Conservation (phyloP, 2,888 invertebrate species). For the Drosophila neonasuta region DNA sequence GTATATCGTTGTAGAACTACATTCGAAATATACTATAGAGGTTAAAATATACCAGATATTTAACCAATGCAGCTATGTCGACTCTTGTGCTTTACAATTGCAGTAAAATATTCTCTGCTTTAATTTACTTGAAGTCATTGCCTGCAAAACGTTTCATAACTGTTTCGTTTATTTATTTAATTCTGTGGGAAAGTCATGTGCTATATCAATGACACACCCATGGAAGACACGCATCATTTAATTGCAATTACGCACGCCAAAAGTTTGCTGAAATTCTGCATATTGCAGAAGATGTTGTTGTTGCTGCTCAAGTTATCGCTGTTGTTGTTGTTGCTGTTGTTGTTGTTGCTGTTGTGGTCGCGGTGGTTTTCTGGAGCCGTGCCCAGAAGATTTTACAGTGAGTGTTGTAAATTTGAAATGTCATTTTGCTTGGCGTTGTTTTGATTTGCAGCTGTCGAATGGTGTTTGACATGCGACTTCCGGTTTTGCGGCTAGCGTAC, state of each 20-base stretch:
- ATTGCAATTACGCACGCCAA: conserved; percentile 48
- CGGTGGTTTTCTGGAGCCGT: conserved; percentile 41
- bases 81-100: too few species aligned
- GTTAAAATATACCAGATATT: too few species aligned
- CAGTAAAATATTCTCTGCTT: not conserved
- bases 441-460: conserved; percentile 68
- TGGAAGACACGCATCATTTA: conserved; percentile 42
- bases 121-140: not conserved
- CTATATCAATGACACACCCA: conserved; percentile 1
- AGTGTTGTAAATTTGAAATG: conserved; percentile 28
- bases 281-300: conserved; percentile 1
- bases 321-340: conserved; percentile 13
- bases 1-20: too few species aligned
- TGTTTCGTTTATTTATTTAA: conserved; percentile 8
- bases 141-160: conserved; percentile 3
- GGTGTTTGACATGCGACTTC: conserved; percentile 58
- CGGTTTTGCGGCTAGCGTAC: conserved; percentile 32
- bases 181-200: conserved; percentile 13
- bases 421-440: conserved; percentile 45
- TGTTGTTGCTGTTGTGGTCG: not conserved
- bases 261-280: conserved; percentile 13
- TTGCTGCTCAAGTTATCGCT: conserved; percentile 1
- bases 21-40: too few species aligned
- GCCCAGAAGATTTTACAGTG: conserved; percentile 37
- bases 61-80: too few species aligned